Base-by-base conservation (phyloP, 2,113 vertebrate genomes). In the Nerophis lumbriciformis region DNA sequence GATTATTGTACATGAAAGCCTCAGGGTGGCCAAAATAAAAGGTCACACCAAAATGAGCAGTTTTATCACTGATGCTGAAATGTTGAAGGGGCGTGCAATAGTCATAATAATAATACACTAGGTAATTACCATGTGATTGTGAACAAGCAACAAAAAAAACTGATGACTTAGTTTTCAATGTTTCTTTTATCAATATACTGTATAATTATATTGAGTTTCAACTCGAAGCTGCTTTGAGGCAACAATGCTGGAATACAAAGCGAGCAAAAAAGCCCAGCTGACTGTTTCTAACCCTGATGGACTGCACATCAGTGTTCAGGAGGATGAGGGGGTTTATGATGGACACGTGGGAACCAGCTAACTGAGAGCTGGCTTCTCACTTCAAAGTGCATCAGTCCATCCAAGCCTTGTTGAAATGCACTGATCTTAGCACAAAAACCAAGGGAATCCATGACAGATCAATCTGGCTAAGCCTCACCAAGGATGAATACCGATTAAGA, bases 341-440 rank as follows among this genome's bases (percentile, higher is more conserved):
- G 72, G 76, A 79, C 80, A 84, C 72, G 77, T 77, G 83, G 71
- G 75, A 85, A 80, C 42, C 65, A 68, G 12, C 65, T 77, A 83
- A 78, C 77, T 81, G 62, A 65, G 65, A 78, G 69, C 79, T 82
- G 71, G 5, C 39, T 36, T 74, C 53, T 77, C 61, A 81, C 69
- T 84, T 85, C 82, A 85, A 87, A 85, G 83, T 71, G 66, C 65
- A 63, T 79, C 75, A 68, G 66, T 60, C 65, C 65, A 56, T 53
- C 50, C 57, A 78, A 73, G 66, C 68, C 78, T 69, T 60, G 57
- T 57, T 77, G 67, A 72, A 75, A 80, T 72, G 63, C 68, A 69
- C 51, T 55, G 69, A 76, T 77, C 68, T 70, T 58, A 64, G 45
- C 36, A 15, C 61, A 79, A 61, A 73, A 78, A 70, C 50, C 64